These are phyloP conservation scores for Chalcis sispes DNA, from an alignment of 2,888 invertebrate species.

Conservation along the genomic window DNA sequence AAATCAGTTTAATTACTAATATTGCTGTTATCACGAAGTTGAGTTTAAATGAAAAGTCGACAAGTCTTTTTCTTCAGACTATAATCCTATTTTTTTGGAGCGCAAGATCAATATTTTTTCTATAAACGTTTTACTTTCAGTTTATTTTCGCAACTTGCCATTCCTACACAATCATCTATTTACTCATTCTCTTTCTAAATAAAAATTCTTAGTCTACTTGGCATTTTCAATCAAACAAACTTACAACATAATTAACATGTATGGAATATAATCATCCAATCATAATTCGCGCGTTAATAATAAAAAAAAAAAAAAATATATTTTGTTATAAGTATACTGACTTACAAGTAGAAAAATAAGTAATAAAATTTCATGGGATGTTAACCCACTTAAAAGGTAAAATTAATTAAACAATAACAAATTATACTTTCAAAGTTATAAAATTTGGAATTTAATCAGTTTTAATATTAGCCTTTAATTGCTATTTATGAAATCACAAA, in stretches of 20 bases:
- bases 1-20: constrained; percentile 16
- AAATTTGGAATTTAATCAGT: too few relatives aligned
- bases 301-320: too few relatives aligned
- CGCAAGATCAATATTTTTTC: constrained; percentile 57
- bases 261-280: background rate
- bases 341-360: too few relatives aligned
- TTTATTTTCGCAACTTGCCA: constrained; percentile 55
- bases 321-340: too few relatives aligned
- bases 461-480: too few relatives aligned
- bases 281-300: too few relatives aligned
- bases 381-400: too few relatives aligned
- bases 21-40: constrained; percentile 29
- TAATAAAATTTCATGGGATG: too few relatives aligned
- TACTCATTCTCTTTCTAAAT: constrained; percentile 44
- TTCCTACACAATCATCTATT: constrained; percentile 41
- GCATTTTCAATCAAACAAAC: constrained; percentile 37
- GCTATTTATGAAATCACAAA: too few relatives aligned
- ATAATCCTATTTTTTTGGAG: constrained; percentile 55
- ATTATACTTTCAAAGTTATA: too few relatives aligned
- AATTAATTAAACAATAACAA: too few relatives aligned
- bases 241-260: constrained; percentile 20
- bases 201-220: constrained; percentile 27
- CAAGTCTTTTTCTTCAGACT: constrained; percentile 39
- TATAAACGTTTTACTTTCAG: constrained; percentile 57
- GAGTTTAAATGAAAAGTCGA: constrained; percentile 47